Evolutionary conservation across 2,113 vertebrate species (phyloP).

Genomic region (Gavialis gangeticus): DNA sequence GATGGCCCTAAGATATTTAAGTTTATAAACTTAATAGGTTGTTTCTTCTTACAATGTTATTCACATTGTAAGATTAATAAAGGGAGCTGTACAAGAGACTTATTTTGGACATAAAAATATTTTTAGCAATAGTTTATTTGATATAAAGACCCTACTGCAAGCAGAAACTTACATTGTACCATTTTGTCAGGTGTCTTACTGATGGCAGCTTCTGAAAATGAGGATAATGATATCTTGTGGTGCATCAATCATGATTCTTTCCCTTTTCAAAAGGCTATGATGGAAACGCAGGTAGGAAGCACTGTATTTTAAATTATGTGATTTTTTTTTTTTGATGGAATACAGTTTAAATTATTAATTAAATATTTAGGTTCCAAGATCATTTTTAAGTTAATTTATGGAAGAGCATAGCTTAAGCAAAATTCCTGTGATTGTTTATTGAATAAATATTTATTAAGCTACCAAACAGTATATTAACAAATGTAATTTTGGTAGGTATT

Average conservation of each 20-base stretch:
- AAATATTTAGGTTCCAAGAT: not conserved
- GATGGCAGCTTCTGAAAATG: slow-evolving; percentile 95
- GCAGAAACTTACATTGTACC: not conserved
- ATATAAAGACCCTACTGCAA: not conserved
- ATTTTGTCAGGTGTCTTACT: slow-evolving; percentile 87
- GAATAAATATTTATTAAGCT: not conserved
- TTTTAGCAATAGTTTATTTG: not conserved
- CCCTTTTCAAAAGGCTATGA: slow-evolving; percentile 96
- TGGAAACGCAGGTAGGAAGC: slow-evolving; percentile 93
- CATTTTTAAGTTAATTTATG: not conserved
- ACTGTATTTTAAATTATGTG: not conserved
- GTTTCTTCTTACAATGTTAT: not conserved
- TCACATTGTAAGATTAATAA: not conserved
- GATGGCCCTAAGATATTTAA: not conserved
- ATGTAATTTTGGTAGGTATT: not conserved
- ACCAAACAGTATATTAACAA: not conserved
- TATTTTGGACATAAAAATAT: not conserved
- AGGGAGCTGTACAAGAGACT: not conserved
- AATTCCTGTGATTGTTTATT: not conserved
- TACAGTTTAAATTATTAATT: not conserved
- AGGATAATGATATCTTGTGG: slow-evolving; percentile 96
- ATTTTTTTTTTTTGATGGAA: not conserved
- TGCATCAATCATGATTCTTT: slow-evolving; percentile 98
- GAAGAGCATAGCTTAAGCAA: not conserved
- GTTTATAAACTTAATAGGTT: not conserved